These are phyloP conservation scores for Drosophila sordidula DNA, from an alignment of 2,888 invertebrate species.

Conservation along the genomic window DNA sequence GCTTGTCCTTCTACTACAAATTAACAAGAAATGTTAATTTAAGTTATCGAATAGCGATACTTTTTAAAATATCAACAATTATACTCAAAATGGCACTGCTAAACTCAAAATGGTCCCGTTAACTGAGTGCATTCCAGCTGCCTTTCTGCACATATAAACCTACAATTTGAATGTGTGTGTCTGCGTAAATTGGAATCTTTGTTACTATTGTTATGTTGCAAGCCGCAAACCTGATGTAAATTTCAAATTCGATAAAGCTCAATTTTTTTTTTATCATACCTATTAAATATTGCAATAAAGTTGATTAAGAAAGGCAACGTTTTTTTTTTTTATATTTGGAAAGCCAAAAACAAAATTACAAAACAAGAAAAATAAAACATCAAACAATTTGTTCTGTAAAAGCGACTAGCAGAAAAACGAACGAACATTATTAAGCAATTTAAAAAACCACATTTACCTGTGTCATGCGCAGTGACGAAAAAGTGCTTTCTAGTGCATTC, in stretches of 20 bases:
- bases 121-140: not conserved
- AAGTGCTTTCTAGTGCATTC: constrained; percentile 30
- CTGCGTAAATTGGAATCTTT: not conserved
- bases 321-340: too few species aligned
- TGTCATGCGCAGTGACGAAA: constrained; percentile 16
- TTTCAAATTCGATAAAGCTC: not conserved
- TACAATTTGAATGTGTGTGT: not conserved
- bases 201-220: not conserved
- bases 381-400: too few species aligned
- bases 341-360: too few species aligned
- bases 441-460: not conserved
- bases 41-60: constrained; percentile 39
- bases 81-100: constrained; percentile 41
- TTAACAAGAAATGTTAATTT: constrained; percentile 48
- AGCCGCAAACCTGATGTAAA: not conserved
- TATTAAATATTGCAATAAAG: too few species aligned
- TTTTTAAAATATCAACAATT: constrained; percentile 2
- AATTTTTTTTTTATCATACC: too few species aligned
- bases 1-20: constrained; percentile 34
- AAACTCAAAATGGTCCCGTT: constrained; percentile 37
- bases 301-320: too few species aligned
- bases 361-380: too few species aligned
- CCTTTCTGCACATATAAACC: not conserved
- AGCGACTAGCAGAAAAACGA: too few species aligned
- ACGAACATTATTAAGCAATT: too few species aligned